Conservation (phyloP, 2,113 vertebrate genomes). For the Apaloderma vittatum region DNA sequence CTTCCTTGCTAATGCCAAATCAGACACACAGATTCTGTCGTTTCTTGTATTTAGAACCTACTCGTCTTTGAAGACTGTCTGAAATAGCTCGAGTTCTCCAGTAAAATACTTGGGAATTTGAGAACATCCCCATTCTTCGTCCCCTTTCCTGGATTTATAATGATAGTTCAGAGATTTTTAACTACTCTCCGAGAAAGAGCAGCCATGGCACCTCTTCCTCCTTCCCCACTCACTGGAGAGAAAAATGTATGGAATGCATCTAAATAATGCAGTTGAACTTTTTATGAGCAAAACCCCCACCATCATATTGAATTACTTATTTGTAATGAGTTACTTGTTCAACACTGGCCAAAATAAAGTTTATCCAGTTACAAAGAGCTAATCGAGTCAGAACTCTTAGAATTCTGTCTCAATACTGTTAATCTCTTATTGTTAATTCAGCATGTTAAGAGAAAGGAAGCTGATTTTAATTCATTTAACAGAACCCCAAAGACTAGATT, state of each 20-base stretch:
- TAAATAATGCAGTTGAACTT: slow-evolving; percentile 34
- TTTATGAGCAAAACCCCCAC: slow-evolving; percentile 9
- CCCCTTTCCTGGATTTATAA: not conserved
- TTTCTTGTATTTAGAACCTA: not conserved
- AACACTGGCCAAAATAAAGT: slow-evolving; percentile 44
- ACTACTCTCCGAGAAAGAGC: not conserved
- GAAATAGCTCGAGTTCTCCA: not conserved
- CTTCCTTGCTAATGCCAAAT: not conserved
- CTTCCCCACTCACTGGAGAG: not conserved
- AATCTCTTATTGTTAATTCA: slow-evolving; percentile 51
- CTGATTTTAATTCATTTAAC: slow-evolving; percentile 66
- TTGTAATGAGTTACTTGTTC: slow-evolving; percentile 37
- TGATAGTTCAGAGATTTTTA: not conserved
- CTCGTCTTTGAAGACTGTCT: not conserved
- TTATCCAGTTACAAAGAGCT: slow-evolving; percentile 51
- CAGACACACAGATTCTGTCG: not conserved
- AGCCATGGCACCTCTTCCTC: not conserved
- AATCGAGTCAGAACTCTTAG: slow-evolving; percentile 1
- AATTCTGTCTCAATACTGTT: slow-evolving; percentile 17
- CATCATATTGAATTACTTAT: slow-evolving; percentile 47
- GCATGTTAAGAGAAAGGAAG: slow-evolving; percentile 51
- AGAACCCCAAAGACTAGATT: slow-evolving; percentile 66
- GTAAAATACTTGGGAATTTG: not conserved
- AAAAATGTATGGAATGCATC: slow-evolving; percentile 51
- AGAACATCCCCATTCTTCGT: not conserved